Evolutionary conservation across 1,140 invertebrate species (phyloP).

Genomic region (Leguminivora glycinivorella): DNA sequence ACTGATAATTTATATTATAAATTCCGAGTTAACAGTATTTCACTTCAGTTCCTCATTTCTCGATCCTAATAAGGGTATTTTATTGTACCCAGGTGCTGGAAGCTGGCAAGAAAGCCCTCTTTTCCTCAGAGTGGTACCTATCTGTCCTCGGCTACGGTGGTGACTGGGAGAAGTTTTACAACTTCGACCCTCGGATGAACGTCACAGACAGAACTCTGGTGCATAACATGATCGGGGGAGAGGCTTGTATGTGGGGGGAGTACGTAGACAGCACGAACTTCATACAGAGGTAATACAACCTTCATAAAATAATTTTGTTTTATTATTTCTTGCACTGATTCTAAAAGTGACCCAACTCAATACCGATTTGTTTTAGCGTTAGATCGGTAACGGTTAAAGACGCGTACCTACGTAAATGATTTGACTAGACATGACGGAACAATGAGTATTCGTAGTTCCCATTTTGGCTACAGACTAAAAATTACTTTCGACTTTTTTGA

Average conservation of each 20-base stretch:
- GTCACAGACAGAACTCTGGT: constrained; percentile 53
- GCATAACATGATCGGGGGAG: constrained; percentile 85
- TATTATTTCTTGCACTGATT: too few relatives aligned
- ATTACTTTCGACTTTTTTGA: neutral
- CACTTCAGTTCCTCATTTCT: too few relatives aligned
- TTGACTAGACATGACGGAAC: neutral
- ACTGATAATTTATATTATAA: too few relatives aligned
- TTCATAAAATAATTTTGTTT: too few relatives aligned
- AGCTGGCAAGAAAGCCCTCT: neutral
- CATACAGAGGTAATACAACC: constrained; percentile 34
- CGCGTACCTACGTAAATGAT: too few relatives aligned
- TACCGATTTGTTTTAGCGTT: too few relatives aligned
- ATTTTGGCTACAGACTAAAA: too few relatives aligned
- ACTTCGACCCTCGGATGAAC: constrained; percentile 85
- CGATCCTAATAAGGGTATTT: too few relatives aligned
- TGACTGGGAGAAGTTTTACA: constrained; percentile 88
- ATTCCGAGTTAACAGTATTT: too few relatives aligned
- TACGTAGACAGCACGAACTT: constrained; percentile 83
- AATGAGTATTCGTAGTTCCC: too few relatives aligned
- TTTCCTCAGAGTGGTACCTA: constrained; percentile 24
- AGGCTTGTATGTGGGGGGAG: constrained; percentile 93
- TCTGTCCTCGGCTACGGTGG: constrained; percentile 68
- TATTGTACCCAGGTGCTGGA: neutral
- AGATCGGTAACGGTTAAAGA: too few relatives aligned
- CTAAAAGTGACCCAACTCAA: too few relatives aligned